These are phyloP conservation scores for Seira ritae DNA, from an alignment of 2,888 invertebrate genomes.

Conservation along the genomic window DNA sequence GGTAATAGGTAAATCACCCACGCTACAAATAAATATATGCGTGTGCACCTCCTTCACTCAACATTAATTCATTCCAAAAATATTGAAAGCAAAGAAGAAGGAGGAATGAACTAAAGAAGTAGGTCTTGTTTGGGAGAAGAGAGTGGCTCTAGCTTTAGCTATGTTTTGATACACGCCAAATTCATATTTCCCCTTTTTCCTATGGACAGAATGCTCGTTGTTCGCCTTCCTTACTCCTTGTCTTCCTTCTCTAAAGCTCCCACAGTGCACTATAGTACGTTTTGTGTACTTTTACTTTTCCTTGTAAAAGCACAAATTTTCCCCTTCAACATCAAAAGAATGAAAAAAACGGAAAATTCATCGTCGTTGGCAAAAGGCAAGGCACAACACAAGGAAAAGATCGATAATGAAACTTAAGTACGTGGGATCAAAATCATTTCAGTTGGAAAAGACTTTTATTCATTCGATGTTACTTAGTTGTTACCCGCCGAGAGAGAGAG, in stretches of 20 bases:
- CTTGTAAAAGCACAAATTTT: slow-evolving; percentile 51
- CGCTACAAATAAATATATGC: too few species aligned
- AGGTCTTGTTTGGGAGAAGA: too few species aligned
- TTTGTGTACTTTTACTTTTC: slow-evolving; percentile 36
- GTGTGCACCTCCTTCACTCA: too few species aligned
- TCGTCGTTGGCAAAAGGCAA: slow-evolving; percentile 18
- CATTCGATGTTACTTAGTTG: slow-evolving; percentile 46
- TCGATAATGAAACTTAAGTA: slow-evolving; percentile 67
- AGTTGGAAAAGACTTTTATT: slow-evolving; percentile 61
- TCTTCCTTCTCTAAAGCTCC: too few species aligned
- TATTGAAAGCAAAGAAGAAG: background rate
- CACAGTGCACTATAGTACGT: too few species aligned
- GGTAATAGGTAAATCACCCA: too few species aligned
- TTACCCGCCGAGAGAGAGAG: background rate
- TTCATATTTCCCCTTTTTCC: too few species aligned
- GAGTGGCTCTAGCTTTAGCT: too few species aligned
- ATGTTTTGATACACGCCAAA: too few species aligned
- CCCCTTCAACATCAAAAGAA: slow-evolving; percentile 58
- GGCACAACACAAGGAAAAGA: slow-evolving; percentile 35
- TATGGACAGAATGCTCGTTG: too few species aligned
- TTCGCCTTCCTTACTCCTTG: too few species aligned
- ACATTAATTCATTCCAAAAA: background rate
- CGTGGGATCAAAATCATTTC: slow-evolving; percentile 64
- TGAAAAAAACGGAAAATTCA: slow-evolving; percentile 4
- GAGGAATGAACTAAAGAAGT: background rate